phyloP scores from a whole-genome alignment of 2,797 vertebrate species.

The Euphonia xanthogaster region DNA sequence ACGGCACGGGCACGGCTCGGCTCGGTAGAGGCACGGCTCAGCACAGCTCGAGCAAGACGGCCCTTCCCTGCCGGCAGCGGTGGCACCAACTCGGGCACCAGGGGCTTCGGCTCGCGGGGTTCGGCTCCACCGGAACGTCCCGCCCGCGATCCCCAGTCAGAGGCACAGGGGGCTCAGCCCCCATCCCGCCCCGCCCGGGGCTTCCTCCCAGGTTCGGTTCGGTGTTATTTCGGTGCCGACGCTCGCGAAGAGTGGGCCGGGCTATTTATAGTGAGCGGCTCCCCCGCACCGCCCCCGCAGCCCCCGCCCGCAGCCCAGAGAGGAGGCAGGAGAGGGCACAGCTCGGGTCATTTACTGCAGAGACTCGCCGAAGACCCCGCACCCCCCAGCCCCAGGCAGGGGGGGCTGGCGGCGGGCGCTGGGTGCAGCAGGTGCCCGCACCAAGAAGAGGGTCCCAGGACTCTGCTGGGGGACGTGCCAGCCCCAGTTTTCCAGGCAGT shows the following conservation, averaged over 20 bases:
- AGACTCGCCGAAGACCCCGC: not conserved
- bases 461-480: not conserved
- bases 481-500: not conserved
- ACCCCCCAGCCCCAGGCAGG: not conserved
- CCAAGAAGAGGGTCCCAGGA: not conserved
- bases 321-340: not conserved
- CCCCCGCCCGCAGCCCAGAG: not conserved
- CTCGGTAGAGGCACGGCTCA: not conserved
- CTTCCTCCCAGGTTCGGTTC: not conserved
- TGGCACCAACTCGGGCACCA: not conserved
- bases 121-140: not conserved
- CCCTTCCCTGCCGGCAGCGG: not conserved
- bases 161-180: not conserved
- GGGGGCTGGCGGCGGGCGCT: not conserved
- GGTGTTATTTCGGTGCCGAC: not conserved
- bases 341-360: conserved; percentile 57
- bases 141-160: not conserved
- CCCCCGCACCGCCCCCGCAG: not conserved
- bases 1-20: not conserved
- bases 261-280: not conserved
- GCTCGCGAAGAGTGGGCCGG: not conserved
- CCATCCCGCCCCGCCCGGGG: not conserved
- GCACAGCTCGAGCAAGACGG: not conserved
- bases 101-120: not conserved
- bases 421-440: not conserved